Conservation (phyloP, 2,888 invertebrate species). For the Nephrocerus scutellatus region DNA sequence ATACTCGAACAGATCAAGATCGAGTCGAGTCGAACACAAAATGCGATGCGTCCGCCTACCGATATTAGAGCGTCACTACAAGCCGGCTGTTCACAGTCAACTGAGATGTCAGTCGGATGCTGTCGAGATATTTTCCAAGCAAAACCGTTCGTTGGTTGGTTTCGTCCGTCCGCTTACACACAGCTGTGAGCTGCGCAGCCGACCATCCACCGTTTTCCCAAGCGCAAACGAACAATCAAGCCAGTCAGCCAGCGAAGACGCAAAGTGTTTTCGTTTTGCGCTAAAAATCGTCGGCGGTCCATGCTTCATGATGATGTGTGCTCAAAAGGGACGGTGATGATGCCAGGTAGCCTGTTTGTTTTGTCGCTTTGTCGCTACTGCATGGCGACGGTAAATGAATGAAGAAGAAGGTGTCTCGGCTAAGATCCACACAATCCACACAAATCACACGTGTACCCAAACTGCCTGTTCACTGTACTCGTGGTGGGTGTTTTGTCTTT, state of each 20-base stretch:
- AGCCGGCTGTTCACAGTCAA: conserved; percentile 45
- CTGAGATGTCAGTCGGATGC: too few species aligned
- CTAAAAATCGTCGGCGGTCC: conserved; percentile 22
- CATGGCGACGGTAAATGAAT: too few species aligned
- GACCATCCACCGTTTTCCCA: conserved; percentile 20
- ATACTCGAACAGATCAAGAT: conserved; percentile 4
- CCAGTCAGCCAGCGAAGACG: conserved; percentile 8
- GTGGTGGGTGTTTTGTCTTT: too few species aligned
- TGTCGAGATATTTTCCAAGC: conserved; percentile 22
- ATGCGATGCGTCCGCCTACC: too few species aligned
- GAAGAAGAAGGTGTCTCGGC: too few species aligned
- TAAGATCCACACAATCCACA: too few species aligned
- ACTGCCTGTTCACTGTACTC: too few species aligned
- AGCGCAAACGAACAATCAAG: conserved; percentile 15
- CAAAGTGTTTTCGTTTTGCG: conserved; percentile 18
- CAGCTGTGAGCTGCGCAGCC: too few species aligned
- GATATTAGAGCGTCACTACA: conserved; percentile 43
- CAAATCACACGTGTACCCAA: too few species aligned
- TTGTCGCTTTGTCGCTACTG: too few species aligned
- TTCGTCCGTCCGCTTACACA: too few species aligned
- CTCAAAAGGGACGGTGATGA: conserved; percentile 5
- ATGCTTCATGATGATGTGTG: conserved; percentile 7
- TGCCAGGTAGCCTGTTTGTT: conserved; percentile 1
- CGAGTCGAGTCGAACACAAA: conserved; percentile 20
- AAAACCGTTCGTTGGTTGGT: too few species aligned